A percentile compares a stretch with the other conserved stretches of the same genome.
phyloP scores from a whole-genome alignment of 2,797 vertebrate genomes.

The Chrysolophus pictus region DNA sequence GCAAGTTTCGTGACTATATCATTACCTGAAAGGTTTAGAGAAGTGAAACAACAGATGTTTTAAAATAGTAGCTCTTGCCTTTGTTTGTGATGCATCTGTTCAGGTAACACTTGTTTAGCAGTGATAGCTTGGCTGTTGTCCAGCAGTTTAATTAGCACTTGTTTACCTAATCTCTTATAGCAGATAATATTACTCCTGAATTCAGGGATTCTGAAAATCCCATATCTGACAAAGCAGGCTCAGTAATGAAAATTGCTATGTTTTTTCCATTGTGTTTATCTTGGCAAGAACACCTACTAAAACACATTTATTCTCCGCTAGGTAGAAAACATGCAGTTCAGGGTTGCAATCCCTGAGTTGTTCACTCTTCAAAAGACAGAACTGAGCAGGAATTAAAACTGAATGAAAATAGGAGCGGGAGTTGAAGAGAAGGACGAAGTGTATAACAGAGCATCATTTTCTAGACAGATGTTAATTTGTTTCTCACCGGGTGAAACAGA shows the following conservation, averaged over 20 bases:
- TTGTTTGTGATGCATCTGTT: conserved; percentile 20
- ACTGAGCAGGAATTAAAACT: conserved; percentile 68
- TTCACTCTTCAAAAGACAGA: conserved; percentile 59
- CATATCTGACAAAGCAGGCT: conserved; percentile 17
- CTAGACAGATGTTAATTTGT: conserved; percentile 64
- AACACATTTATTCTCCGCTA: conserved; percentile 46
- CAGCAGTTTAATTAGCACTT: conserved; percentile 70
- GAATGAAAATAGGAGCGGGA: conserved; percentile 48
- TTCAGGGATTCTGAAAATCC: conserved; percentile 49
- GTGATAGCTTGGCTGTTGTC: conserved; percentile 39
- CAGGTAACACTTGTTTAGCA: conserved; percentile 15
- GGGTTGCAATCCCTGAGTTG: conserved; percentile 50
- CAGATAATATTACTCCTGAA: conserved; percentile 68
- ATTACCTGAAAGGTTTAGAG: neutral
- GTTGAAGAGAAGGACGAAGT: conserved; percentile 52
- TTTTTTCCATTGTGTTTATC: conserved; percentile 35
- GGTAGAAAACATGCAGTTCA: conserved; percentile 59
- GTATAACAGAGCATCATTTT: conserved; percentile 43
- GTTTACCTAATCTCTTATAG: conserved; percentile 64
- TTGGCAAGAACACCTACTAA: conserved; percentile 27
- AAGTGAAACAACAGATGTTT: conserved; percentile 8
- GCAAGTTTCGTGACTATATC: neutral
- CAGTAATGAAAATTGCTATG: conserved; percentile 52
- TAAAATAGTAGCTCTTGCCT: neutral
- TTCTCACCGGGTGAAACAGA: conserved; percentile 45